Evolutionary conservation across 2,888 invertebrate species (phyloP).

Genomic region (Sussaba pulchella): DNA sequence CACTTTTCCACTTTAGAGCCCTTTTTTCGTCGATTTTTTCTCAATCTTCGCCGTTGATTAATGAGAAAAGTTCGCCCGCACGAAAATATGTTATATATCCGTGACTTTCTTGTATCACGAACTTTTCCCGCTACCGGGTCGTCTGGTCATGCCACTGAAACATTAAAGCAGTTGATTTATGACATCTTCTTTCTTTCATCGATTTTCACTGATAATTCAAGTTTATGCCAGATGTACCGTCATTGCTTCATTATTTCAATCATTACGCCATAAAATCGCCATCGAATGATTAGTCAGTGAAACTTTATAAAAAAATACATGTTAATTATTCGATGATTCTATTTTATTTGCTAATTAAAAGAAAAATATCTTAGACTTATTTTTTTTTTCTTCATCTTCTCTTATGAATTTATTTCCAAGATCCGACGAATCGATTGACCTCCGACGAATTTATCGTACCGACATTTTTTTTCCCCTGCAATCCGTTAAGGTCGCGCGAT

Average conservation of each 20-base stretch:
- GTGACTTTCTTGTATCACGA: slow-evolving; percentile 8
- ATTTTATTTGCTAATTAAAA: no score
- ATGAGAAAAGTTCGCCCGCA: slow-evolving; percentile 59
- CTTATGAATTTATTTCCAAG: neutral
- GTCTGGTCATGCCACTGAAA: neutral
- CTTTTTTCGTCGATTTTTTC: slow-evolving; percentile 3
- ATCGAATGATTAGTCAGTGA: no score
- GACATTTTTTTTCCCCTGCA: no score
- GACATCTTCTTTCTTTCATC: slow-evolving; percentile 11
- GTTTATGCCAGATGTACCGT: neutral
- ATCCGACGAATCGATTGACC: no score
- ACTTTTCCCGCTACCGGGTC: slow-evolving; percentile 15
- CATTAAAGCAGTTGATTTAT: slow-evolving; percentile 25
- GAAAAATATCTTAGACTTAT: neutral
- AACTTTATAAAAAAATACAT: no score
- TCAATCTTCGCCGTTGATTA: slow-evolving; percentile 26
- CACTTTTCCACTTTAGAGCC: neutral
- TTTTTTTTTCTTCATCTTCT: neutral
- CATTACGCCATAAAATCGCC: no score
- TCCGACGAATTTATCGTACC: no score
- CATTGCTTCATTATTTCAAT: neutral
- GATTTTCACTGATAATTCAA: neutral
- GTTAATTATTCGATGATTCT: no score
- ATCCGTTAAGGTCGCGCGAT: no score
- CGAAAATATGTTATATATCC: slow-evolving; percentile 44